phyloP scores from a whole-genome alignment of 2,797 vertebrate species.

The Eurystomus glaucurus region DNA sequence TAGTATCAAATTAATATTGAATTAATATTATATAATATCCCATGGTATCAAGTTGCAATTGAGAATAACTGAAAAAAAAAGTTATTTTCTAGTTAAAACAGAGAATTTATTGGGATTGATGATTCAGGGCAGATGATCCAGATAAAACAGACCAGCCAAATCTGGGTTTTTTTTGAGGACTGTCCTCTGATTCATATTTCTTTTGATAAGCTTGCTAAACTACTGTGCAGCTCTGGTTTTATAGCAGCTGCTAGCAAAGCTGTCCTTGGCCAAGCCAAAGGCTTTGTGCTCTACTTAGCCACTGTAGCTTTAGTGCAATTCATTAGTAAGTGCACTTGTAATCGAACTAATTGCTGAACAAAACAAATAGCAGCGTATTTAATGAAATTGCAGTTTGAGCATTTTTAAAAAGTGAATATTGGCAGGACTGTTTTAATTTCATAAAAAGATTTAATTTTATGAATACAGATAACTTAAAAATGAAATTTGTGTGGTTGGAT shows the following conservation, averaged over 20 bases:
- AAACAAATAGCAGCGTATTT: constrained; percentile 10
- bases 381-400: neutral
- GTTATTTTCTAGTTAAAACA: neutral
- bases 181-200: neutral
- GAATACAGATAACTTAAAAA: constrained; percentile 26
- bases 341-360: constrained; percentile 48
- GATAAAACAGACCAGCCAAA: neutral
- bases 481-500: neutral
- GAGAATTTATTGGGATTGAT: neutral
- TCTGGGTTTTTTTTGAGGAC: neutral
- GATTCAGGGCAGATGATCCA: neutral
- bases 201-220: neutral
- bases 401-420: constrained; percentile 9
- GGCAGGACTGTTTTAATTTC: constrained; percentile 34
- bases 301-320: constrained; percentile 35
- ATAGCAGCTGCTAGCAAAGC: neutral
- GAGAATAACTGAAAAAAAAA: neutral
- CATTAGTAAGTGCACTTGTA: constrained; percentile 45
- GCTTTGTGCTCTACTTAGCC: constrained; percentile 14
- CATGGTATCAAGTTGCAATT: neutral
- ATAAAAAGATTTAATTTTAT: constrained; percentile 51
- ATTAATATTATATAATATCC: neutral
- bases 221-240: neutral
- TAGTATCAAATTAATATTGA: neutral
- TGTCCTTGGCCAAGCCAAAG: neutral